These are phyloP conservation scores for Gymnosoma rotundatum DNA, from an alignment of 2,888 invertebrate species.

Conservation along the genomic window DNA sequence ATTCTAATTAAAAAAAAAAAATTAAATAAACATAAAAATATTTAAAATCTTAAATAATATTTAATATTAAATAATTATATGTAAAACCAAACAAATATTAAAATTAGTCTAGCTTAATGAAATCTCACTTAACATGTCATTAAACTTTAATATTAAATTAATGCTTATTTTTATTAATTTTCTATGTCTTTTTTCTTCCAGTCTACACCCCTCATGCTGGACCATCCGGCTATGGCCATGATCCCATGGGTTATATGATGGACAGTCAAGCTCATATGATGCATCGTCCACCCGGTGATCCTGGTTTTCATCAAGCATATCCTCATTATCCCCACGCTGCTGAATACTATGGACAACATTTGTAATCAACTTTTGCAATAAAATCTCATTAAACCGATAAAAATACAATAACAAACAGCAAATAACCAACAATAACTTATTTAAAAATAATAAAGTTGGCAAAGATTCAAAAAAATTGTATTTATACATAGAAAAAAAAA, in stretches of 20 bases:
- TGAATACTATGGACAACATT: slow-evolving; percentile 96
- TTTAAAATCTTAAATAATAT: no score
- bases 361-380: slow-evolving; percentile 84
- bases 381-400: slow-evolving; percentile 61
- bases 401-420: slow-evolving; percentile 6
- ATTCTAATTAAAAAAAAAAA: no score
- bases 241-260: slow-evolving; percentile 99
- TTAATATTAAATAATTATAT: no score
- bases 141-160: no score
- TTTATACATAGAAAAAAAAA: slow-evolving; percentile 18
- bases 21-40: no score
- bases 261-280: slow-evolving; percentile 97
- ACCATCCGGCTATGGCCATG: slow-evolving; percentile 98
- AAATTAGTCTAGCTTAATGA: no score
- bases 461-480: slow-evolving; percentile 33
- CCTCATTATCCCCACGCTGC: slow-evolving; percentile 94
- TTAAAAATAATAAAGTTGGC: slow-evolving; percentile 26
- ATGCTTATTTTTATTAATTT: no score
- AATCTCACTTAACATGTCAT: no score
- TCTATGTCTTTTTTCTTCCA: slow-evolving; percentile 76
- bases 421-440: slow-evolving; percentile 14
- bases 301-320: slow-evolving; percentile 96
- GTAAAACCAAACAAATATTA: no score
- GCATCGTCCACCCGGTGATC: slow-evolving; percentile 96
- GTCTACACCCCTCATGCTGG: slow-evolving; percentile 97